Percentiles rank a stretch among this genome's conserved stretches.
Evolutionary conservation across 2,797 vertebrate genomes (phyloP).

Genomic region (Xyrichtys novacula): DNA sequence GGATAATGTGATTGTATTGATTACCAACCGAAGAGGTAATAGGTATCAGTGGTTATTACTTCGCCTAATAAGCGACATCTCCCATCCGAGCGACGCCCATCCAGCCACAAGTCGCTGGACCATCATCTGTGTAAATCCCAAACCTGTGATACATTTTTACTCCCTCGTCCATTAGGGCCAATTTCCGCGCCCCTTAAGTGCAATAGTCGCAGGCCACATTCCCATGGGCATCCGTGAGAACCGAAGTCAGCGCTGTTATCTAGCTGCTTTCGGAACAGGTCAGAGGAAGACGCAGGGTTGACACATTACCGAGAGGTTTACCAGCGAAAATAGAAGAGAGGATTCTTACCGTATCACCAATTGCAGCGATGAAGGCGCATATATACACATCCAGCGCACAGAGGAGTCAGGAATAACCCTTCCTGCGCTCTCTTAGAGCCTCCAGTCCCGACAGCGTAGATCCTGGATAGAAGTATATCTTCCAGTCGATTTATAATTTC

Average conservation of each 20-base stretch:
- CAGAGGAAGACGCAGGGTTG: constrained; percentile 41
- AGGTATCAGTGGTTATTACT: constrained; percentile 50
- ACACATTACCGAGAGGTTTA: constrained; percentile 27
- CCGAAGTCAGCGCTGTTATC: constrained; percentile 50
- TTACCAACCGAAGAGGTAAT: constrained; percentile 42
- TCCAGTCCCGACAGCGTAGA: constrained; percentile 37
- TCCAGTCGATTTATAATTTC: constrained; percentile 41
- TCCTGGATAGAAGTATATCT: constrained; percentile 35
- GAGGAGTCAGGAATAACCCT: constrained; percentile 66
- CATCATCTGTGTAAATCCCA: constrained; percentile 33
- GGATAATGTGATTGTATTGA: constrained; percentile 60
- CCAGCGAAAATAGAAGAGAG: constrained; percentile 37
- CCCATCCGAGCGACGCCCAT: constrained; percentile 78
- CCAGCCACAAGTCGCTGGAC: constrained; percentile 61
- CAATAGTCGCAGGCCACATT: constrained; percentile 78
- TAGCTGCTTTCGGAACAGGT: constrained; percentile 48
- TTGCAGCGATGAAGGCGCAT: constrained; percentile 54
- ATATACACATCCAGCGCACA: constrained; percentile 76
- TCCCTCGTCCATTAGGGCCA: constrained; percentile 43
- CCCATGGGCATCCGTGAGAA: constrained; percentile 79
- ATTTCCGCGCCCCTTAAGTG: constrained; percentile 48
- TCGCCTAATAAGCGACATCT: constrained; percentile 56
- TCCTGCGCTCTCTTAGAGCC: constrained; percentile 50
- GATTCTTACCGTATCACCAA: constrained; percentile 81
- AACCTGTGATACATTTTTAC: constrained; percentile 17